Base-by-base conservation (phyloP, 2,888 invertebrate species). In the Melangyna quadrimaculata region DNA sequence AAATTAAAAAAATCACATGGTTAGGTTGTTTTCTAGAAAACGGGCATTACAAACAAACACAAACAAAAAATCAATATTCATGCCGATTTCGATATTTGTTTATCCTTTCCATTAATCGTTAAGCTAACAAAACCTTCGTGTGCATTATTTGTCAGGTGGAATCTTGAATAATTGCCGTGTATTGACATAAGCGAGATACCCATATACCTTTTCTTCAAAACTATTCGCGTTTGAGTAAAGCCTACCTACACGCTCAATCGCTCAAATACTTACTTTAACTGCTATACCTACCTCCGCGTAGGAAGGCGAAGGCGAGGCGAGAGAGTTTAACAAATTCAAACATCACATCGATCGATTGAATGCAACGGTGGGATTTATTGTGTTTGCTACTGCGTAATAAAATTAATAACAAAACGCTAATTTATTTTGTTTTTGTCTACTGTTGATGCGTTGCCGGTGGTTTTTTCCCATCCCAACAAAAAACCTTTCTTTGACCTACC, bases 391-490 rank as follows among this genome's bases (percentile, higher is more conserved):
- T 87, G 90, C 59, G 35, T 88, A 90, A 91, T 91, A 91, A 91
- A 91, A 91, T 91, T 91, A 91, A 90, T 90, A 91, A 89, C 89
- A 90, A 89, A 89, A 89, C 90, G 91, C 91, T 91, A 91, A 91
- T 90, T 91, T 91, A 88, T 87, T 88, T 88, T 78, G 88, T 86
- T 79, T 73, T 88, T 87, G 87, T 84, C 84, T 75, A 69, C 84
- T 84, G 84, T 45, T 37, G 63, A 27, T 43, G 27, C 63, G 27
- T 72, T 45, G 79, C 71, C 61, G 75, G 75, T 72, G 72, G 71
- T 75, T 78, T 87, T 87, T 73, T 45, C 73, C 77, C 65, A 51
- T 83, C 55, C 73, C 67, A 14, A 53, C 27, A n/a, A 0, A 27
- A n/a, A 71, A 81, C 81, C 87, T 87, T 86, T 72, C 63, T 63